Base-by-base conservation (phyloP, 1,140 invertebrate species). In the Muscidifurax raptorellus region DNA sequence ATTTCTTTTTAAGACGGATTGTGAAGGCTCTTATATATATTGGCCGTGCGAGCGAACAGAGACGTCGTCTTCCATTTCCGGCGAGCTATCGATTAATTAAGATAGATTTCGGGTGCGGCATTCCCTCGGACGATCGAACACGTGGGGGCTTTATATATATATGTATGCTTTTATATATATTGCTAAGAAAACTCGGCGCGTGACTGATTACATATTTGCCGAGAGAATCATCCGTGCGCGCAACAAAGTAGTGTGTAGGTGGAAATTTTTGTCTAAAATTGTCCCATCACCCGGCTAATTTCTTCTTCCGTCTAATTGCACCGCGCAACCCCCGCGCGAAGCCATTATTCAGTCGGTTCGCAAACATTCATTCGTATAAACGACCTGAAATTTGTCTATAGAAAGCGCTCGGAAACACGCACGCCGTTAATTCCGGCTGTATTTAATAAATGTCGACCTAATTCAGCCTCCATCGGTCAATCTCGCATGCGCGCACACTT, bases 1-100 rank as follows among this genome's bases (percentile, higher is more conserved):
- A 76, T 77, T 80, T 71, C 12, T 69, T 71, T 71, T 47, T 71
- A 47, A 71, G 67, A 71, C 40, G 25, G 25, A 80, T 71, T 32
- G 40, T 72, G 13, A 72, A 32, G 40, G 22, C 36, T 52, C n/a
- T 15, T 28, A 22, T 47, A 18, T 27, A n/a, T 59, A 59, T 6
- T 52, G 0, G 47, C 12, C 44, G 44, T n/a, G 44, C 5, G 44
- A 13, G 15, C 44, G 44, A 47, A 47, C 7, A 47, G 44, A 47
- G 44, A 47, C 44, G 44, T 22, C 25, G 32, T 78, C 47, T 13
- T 78, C 59, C 59, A 22, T 30, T 7, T 32, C 18, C 15, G 18
- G 25, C n/a, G 18, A 44, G 32, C 22, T 28, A 71, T 44, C 66
- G 66, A 80, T 80, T 80, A 44, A 71, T 80, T 44, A 47, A 80